Conservation (phyloP, 2,888 invertebrate species). For the Nomada fucata region DNA sequence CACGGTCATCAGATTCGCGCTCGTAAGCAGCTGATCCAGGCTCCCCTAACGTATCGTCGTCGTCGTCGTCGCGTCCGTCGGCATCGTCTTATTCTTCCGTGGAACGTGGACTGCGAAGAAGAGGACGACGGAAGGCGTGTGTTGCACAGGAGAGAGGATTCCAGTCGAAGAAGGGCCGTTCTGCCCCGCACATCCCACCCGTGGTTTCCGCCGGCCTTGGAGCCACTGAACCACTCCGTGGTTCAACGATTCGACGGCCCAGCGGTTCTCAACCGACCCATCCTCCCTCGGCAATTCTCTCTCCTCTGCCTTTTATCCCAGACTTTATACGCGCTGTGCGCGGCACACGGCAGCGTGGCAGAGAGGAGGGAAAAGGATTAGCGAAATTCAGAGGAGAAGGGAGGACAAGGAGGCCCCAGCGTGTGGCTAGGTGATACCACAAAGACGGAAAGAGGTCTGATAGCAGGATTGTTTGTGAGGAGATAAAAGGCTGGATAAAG, state of each 20-base stretch:
- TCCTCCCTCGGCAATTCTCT: not conserved
- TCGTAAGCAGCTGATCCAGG: not conserved
- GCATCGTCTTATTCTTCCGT: slow-evolving; percentile 51
- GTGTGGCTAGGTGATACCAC: slow-evolving; percentile 37
- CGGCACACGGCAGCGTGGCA: not conserved
- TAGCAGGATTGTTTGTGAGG: slow-evolving; percentile 60
- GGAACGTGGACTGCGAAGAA: slow-evolving; percentile 54
- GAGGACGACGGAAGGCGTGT: slow-evolving; percentile 68
- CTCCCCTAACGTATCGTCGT: slow-evolving; percentile 55
- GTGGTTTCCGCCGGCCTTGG: slow-evolving; percentile 84
- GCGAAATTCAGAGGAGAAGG: slow-evolving; percentile 8
- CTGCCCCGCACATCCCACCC: slow-evolving; percentile 80
- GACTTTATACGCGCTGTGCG: not conserved
- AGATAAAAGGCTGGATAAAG: slow-evolving; percentile 55
- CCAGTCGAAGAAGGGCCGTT: slow-evolving; percentile 75
- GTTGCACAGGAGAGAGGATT: slow-evolving; percentile 70
- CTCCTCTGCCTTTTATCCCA: not conserved
- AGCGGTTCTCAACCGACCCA: slow-evolving; percentile 80
- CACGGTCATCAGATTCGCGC: not conserved
- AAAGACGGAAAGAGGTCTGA: slow-evolving; percentile 49
- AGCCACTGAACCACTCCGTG: slow-evolving; percentile 85
- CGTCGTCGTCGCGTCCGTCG: slow-evolving; percentile 47
- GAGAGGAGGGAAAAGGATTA: not conserved
- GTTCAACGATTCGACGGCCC: slow-evolving; percentile 84
- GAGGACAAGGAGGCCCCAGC: not conserved